Conservation (phyloP, 2,888 invertebrate genomes). For the Xanthorhoe spadicearia region DNA sequence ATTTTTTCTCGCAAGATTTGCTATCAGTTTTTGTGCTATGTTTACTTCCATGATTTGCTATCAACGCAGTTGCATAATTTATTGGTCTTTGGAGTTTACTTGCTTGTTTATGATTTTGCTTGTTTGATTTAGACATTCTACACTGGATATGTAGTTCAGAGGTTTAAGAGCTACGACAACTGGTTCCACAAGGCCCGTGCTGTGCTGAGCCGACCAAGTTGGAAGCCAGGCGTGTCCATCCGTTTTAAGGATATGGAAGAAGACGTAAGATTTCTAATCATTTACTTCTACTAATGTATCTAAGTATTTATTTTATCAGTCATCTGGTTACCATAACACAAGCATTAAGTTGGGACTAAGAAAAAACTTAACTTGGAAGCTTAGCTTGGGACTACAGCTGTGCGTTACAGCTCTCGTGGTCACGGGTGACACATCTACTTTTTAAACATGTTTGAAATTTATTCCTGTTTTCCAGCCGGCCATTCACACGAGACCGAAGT, state of each 20-base stretch:
- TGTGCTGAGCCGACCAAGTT: constrained; percentile 91
- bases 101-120: neutral
- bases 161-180: constrained; percentile 82
- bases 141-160: constrained; percentile 86
- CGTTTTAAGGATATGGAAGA: constrained; percentile 89
- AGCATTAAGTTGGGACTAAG: too few relatives aligned
- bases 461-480: constrained; percentile 56
- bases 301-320: neutral
- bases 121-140: constrained; percentile 87
- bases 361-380: too few relatives aligned
- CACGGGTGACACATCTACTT: too few relatives aligned
- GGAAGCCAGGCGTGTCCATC: constrained; percentile 89
- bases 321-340: neutral
- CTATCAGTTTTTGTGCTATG: too few relatives aligned
- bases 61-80: too few relatives aligned
- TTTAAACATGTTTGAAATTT: neutral
- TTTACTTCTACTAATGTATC: neutral
- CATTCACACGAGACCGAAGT: constrained; percentile 85
- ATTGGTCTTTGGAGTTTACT: neutral
- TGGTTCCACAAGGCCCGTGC: constrained; percentile 87
- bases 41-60: too few relatives aligned
- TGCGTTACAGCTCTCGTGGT: too few relatives aligned
- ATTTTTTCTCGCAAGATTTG: too few relatives aligned
- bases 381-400: too few relatives aligned
- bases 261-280: constrained; percentile 82